Evolutionary conservation across 2,888 invertebrate species (phyloP).

Genomic region (Horisme vitalbata): DNA sequence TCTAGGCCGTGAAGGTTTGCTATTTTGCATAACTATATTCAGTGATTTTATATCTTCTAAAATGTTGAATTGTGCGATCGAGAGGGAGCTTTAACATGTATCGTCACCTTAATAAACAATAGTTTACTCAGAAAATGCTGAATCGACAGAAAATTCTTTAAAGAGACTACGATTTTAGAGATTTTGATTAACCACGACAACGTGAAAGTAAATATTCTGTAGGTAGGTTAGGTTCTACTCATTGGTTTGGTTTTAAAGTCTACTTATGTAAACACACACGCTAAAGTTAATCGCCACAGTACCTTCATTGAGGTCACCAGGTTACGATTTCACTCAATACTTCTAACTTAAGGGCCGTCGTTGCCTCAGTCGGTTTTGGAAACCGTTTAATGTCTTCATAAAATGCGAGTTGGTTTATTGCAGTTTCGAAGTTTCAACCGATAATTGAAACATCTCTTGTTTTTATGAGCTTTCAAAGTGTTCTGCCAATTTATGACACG

Average conservation of each 20-base stretch:
- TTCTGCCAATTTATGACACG: conserved; percentile 52
- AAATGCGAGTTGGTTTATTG: conserved; percentile 43
- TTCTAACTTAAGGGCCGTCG: conserved; percentile 47
- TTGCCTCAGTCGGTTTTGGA: conserved; percentile 61
- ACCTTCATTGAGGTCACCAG: conserved; percentile 64
- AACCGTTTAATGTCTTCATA: conserved; percentile 50
- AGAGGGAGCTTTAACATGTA: no score
- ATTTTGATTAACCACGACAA: neutral
- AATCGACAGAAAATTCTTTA: conserved; percentile 5
- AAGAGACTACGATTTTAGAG: conserved; percentile 1
- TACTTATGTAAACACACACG: conserved; percentile 29
- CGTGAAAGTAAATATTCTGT: neutral
- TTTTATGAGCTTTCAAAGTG: conserved; percentile 39
- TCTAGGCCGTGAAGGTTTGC: no score
- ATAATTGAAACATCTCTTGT: conserved; percentile 41
- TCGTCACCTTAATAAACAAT: no score
- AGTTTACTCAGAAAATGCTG: neutral
- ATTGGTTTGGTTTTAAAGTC: conserved; percentile 32
- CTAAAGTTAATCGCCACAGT: conserved; percentile 44
- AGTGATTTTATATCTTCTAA: no score
- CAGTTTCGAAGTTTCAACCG: conserved; percentile 40
- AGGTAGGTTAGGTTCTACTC: neutral
- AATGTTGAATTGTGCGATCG: no score
- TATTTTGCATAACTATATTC: no score
- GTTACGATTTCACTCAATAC: conserved; percentile 70